Conservation (phyloP, 2,888 invertebrate genomes). For the Clusia tigrina region DNA sequence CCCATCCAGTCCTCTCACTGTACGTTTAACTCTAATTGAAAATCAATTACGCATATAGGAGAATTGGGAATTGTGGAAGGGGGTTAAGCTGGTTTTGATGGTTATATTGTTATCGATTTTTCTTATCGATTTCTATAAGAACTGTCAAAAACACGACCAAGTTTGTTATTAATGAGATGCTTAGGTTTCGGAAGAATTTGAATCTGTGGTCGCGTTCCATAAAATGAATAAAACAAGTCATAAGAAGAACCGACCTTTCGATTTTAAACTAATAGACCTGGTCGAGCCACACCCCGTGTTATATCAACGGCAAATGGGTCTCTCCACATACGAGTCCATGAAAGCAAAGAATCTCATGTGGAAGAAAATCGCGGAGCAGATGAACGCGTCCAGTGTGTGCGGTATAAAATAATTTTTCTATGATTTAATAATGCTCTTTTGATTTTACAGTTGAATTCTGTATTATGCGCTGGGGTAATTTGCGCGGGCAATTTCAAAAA, state of each 20-base stretch:
- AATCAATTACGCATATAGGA: too few species aligned
- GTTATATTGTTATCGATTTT: too few species aligned
- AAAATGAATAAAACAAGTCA: conserved; percentile 56
- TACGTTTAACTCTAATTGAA: too few species aligned
- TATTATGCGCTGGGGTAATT: conserved; percentile 55
- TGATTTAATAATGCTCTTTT: neutral
- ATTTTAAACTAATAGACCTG: conserved; percentile 54
- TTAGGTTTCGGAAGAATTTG: too few species aligned
- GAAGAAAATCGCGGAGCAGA: conserved; percentile 47
- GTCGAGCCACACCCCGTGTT: conserved; percentile 52
- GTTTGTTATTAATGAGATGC: too few species aligned
- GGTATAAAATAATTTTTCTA: neutral
- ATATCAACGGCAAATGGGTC: conserved; percentile 48
- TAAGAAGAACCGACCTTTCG: conserved; percentile 56
- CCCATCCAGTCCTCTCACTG: too few species aligned
- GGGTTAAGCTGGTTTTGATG: too few species aligned
- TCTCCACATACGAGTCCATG: conserved; percentile 53
- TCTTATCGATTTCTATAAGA: too few species aligned
- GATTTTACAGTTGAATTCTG: conserved; percentile 48
- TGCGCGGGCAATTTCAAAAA: conserved; percentile 53
- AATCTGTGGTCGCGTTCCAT: too few species aligned
- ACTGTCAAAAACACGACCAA: too few species aligned
- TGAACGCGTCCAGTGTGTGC: conserved; percentile 45
- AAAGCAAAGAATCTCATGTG: conserved; percentile 51
- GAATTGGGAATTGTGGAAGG: too few species aligned